Evolutionary conservation across 2,888 invertebrate genomes (phyloP).

Genomic region (Tetranychus truncatus): DNA sequence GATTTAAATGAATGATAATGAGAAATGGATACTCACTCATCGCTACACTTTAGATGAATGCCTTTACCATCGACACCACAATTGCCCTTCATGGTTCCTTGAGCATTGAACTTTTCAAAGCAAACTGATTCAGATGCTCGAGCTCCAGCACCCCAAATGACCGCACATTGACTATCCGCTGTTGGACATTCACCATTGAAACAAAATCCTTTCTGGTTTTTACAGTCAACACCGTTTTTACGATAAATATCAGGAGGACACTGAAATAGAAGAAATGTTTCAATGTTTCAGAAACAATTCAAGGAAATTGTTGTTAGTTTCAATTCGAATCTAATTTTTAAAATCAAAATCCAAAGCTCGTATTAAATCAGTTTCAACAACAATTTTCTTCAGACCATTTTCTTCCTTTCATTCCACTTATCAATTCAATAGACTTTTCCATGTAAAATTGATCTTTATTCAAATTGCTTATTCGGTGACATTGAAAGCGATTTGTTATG

Average conservation of each 20-base stretch:
- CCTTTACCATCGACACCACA: constrained; percentile 64
- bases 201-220: constrained; percentile 54
- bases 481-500: too few species aligned
- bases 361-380: too few species aligned
- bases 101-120: constrained; percentile 83
- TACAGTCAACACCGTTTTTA: constrained; percentile 79
- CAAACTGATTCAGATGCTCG: constrained; percentile 38
- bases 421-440: too few species aligned
- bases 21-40: constrained; percentile 45
- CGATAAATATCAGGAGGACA: constrained; percentile 77
- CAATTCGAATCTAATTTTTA: too few species aligned
- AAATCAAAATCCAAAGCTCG: too few species aligned
- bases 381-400: too few species aligned
- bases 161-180: constrained; percentile 64
- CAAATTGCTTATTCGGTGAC: too few species aligned
- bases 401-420: too few species aligned
- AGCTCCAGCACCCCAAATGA: constrained; percentile 67
- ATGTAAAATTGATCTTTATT: too few species aligned
- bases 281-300: neutral
- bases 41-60: constrained; percentile 64
- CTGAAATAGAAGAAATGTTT: constrained; percentile 31
- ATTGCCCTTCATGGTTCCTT: constrained; percentile 84
- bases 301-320: neutral
- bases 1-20: too few species aligned
- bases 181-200: constrained; percentile 82